A percentile compares a stretch with the other conserved stretches of the same genome.
These are phyloP conservation scores for Parasteatoda tepidariorum DNA, from an alignment of 1,140 invertebrate species.

Conservation along the genomic window DNA sequence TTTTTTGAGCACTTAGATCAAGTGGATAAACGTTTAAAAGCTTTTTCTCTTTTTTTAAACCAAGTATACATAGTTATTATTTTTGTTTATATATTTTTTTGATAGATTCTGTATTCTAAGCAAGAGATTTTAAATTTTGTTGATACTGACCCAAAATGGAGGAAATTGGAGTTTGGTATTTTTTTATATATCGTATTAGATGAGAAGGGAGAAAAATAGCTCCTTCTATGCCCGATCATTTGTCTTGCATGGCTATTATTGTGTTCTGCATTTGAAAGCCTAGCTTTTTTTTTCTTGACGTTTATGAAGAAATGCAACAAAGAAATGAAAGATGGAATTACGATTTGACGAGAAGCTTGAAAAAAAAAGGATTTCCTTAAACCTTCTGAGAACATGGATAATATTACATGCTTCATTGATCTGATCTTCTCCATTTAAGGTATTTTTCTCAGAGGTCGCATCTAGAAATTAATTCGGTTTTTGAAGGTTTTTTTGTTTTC, in stretches of 20 bases:
- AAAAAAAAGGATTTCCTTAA: constrained; percentile 15
- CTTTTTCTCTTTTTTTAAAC: too few species aligned
- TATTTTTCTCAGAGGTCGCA: too few species aligned
- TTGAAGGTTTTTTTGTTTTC: too few species aligned
- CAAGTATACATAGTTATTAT: too few species aligned
- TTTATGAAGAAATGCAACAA: constrained; percentile 38
- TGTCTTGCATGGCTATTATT: constrained; percentile 39
- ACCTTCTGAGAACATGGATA: constrained; percentile 15
- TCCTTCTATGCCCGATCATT: constrained; percentile 4
- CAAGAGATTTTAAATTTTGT: too few species aligned
- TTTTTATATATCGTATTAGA: constrained; percentile 3
- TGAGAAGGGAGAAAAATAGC: neutral
- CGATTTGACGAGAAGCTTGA: constrained; percentile 18
- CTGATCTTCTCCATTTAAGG: too few species aligned
- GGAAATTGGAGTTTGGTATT: constrained; percentile 10
- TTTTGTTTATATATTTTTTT: too few species aligned
- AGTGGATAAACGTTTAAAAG: too few species aligned
- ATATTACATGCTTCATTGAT: constrained; percentile 1
- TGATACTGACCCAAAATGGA: constrained; percentile 25
- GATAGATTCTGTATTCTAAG: too few species aligned
- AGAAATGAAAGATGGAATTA: constrained; percentile 38
- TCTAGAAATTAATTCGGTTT: too few species aligned
- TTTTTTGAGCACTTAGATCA: too few species aligned
- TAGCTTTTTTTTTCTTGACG: constrained; percentile 35
- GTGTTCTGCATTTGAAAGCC: constrained; percentile 43